Conservation (phyloP, 2,113 vertebrate genomes). For the Okapia johnstoni region DNA sequence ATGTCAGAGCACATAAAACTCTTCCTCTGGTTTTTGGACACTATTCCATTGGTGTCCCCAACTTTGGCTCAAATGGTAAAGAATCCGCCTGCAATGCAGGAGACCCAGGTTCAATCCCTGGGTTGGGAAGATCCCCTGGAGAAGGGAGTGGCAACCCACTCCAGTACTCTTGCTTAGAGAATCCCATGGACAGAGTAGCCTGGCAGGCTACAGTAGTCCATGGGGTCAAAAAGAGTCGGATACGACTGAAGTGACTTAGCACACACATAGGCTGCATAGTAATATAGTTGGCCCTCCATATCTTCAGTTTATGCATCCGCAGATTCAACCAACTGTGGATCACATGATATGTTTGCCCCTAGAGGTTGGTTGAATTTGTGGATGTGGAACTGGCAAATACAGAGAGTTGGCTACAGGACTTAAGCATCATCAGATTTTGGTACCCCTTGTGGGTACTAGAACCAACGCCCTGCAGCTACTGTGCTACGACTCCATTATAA, state of each 20-base stretch:
- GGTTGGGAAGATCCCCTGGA: background rate
- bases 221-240: background rate
- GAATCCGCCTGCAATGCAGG: background rate
- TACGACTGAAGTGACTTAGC: background rate
- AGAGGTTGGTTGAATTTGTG: background rate
- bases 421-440: background rate
- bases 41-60: background rate
- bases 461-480: background rate
- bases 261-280: background rate
- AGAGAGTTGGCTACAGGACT: background rate
- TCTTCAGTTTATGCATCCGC: background rate
- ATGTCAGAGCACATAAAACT: background rate
- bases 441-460: background rate
- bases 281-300: background rate
- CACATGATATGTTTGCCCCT: background rate
- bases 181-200: background rate
- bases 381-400: background rate
- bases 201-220: background rate
- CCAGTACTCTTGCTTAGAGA: background rate
- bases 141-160: background rate
- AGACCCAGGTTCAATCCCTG: background rate
- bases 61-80: background rate
- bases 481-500: background rate
- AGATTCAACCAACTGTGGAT: background rate
- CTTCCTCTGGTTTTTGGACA: background rate